Percentiles rank a stretch among this genome's conserved stretches.
Conservation (phyloP, 2,888 invertebrate genomes). For the Eilema caniola region DNA sequence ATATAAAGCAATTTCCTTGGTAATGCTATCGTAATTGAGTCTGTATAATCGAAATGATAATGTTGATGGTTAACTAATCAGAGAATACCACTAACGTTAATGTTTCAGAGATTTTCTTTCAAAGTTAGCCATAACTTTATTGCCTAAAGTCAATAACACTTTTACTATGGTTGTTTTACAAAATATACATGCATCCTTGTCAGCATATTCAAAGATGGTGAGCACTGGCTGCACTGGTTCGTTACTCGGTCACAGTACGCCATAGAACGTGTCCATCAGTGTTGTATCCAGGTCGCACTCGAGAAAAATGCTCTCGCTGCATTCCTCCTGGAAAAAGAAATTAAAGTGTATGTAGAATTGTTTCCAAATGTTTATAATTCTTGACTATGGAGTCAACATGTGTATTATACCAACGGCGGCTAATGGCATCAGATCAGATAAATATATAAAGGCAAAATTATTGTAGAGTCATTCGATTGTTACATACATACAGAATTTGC, state of each 20-base stretch:
- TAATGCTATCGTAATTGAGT: constrained; percentile 69
- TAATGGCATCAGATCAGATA: too few species aligned
- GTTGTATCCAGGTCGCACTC: constrained; percentile 81
- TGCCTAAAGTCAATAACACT: constrained; percentile 16
- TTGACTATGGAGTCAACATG: not conserved
- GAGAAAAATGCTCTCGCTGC: constrained; percentile 80
- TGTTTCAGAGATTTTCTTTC: constrained; percentile 35
- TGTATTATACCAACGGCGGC: not conserved
- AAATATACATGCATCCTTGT: constrained; percentile 49
- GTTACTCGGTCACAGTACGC: constrained; percentile 73
- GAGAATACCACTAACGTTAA: constrained; percentile 20
- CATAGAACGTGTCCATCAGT: constrained; percentile 82
- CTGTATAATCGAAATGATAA: not conserved
- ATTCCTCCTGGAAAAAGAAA: constrained; percentile 75
- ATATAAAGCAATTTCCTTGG: constrained; percentile 83
- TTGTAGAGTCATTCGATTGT: not conserved
- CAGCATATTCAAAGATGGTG: constrained; percentile 22
- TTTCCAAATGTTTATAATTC: not conserved
- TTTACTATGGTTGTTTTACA: constrained; percentile 41
- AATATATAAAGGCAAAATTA: too few species aligned
- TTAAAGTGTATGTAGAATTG: not conserved
- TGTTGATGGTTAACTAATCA: constrained; percentile 36
- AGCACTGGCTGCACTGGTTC: constrained; percentile 18
- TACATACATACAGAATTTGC: not conserved
- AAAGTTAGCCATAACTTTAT: constrained; percentile 10